Evolutionary conservation across 2,797 vertebrate genomes (phyloP).

Genomic region (Pagetopsis macropterus): DNA sequence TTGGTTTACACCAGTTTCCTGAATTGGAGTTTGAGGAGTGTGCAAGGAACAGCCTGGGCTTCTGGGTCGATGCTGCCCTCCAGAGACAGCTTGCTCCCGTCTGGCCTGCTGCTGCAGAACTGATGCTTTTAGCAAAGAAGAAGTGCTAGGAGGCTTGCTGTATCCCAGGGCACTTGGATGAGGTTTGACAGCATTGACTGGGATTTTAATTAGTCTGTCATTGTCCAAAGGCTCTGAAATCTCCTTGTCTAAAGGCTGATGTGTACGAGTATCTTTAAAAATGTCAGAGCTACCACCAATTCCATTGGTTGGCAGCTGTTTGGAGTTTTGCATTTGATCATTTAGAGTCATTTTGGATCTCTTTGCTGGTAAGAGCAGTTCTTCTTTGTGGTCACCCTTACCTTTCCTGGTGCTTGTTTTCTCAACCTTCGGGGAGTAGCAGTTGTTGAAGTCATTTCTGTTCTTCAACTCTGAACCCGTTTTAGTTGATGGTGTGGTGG

Average conservation of each 20-base stretch:
- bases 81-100: slow-evolving; percentile 78
- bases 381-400: slow-evolving; percentile 85
- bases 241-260: slow-evolving; percentile 76
- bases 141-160: slow-evolving; percentile 84
- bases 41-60: slow-evolving; percentile 83
- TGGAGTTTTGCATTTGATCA: slow-evolving; percentile 84
- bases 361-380: slow-evolving; percentile 82
- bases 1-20: slow-evolving; percentile 81
- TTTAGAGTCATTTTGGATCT: slow-evolving; percentile 81
- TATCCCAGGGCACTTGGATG: slow-evolving; percentile 87
- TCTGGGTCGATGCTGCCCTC: slow-evolving; percentile 80
- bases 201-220: slow-evolving; percentile 86
- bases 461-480: slow-evolving; percentile 86
- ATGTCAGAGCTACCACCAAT: slow-evolving; percentile 84
- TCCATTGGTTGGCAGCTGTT: slow-evolving; percentile 85
- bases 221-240: slow-evolving; percentile 82
- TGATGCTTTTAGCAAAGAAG: slow-evolving; percentile 84
- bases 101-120: slow-evolving; percentile 87
- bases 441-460: slow-evolving; percentile 90
- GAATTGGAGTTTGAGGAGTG: slow-evolving; percentile 83
- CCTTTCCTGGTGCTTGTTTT: slow-evolving; percentile 84
- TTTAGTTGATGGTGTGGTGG: slow-evolving; percentile 71
- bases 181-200: slow-evolving; percentile 88
- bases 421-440: slow-evolving; percentile 81
- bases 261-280: slow-evolving; percentile 74